Percentiles rank a stretch among this genome's conserved stretches.
Evolutionary conservation across 2,797 vertebrate species (phyloP).

Genomic region (Acanthiza pusilla): DNA sequence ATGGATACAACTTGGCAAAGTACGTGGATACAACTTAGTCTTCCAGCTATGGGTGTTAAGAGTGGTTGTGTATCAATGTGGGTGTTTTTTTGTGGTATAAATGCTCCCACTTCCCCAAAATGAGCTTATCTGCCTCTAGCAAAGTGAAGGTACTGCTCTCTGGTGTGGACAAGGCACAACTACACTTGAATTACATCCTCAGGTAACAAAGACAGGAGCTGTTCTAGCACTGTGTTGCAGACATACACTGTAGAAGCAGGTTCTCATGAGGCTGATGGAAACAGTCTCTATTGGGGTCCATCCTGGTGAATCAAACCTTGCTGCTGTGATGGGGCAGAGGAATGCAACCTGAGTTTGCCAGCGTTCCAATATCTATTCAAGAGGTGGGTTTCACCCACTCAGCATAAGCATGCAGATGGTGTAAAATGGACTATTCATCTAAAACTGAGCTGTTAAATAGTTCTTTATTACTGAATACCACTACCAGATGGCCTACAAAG

Average conservation of each 20-base stretch:
- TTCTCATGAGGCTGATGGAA: neutral
- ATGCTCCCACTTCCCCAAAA: neutral
- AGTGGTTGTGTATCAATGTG: neutral
- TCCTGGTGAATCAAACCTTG: neutral
- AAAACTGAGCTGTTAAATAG: neutral
- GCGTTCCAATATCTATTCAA: neutral
- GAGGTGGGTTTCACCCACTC: neutral
- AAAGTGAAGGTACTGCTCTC: neutral
- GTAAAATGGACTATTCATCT: neutral
- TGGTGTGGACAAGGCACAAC: neutral
- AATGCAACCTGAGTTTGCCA: neutral
- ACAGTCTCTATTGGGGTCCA: fast-evolving
- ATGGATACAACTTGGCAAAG: neutral
- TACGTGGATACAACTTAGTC: fast-evolving
- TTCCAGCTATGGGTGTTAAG: neutral
- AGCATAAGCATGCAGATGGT: neutral
- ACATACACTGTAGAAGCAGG: neutral
- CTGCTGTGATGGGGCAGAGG: neutral
- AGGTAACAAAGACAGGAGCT: neutral
- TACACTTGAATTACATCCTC: neutral
- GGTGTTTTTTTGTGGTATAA: neutral
- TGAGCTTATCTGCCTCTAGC: neutral
- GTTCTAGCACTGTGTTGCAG: neutral
- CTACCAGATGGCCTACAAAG: neutral
- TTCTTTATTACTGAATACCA: neutral